These are phyloP conservation scores for Pseudomyrmex sp. DNA, from an alignment of 1,140 invertebrate species.

Conservation along the genomic window DNA sequence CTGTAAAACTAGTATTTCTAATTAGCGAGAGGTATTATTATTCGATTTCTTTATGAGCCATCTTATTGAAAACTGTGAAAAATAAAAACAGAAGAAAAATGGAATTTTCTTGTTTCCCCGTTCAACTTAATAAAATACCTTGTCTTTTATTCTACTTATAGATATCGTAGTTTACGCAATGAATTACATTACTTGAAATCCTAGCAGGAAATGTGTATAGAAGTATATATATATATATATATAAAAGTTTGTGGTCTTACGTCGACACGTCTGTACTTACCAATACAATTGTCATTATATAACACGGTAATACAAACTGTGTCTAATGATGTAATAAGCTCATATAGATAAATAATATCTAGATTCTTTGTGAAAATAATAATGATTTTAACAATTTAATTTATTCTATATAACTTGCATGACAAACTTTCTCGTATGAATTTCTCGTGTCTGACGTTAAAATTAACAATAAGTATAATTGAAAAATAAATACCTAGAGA, in stretches of 20 bases:
- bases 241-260: neutral
- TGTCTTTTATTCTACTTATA: neutral
- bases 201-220: neutral
- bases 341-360: neutral
- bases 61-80: slow-evolving; percentile 52
- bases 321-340: slow-evolving; percentile 9
- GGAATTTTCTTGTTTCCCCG: neutral
- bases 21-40: slow-evolving; percentile 65
- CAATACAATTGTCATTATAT: slow-evolving; percentile 28
- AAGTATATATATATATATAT: neutral
- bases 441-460: too few relatives aligned
- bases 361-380: neutral
- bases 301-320: slow-evolving; percentile 24
- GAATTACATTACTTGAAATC: slow-evolving; percentile 5
- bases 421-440: too few relatives aligned
- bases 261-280: neutral
- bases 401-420: too few relatives aligned
- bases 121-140: neutral
- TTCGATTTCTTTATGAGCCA: slow-evolving; percentile 67
- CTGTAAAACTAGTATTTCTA: slow-evolving; percentile 68
- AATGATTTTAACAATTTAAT: too few relatives aligned
- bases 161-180: neutral
- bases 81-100: slow-evolving; percentile 11
- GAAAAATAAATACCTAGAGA: too few relatives aligned
- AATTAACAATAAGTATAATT: too few relatives aligned